A percentile compares a stretch with the other conserved stretches of the same genome.
phyloP scores from a whole-genome alignment of 2,113 vertebrate genomes.

The Ceyx cyanopectus region DNA sequence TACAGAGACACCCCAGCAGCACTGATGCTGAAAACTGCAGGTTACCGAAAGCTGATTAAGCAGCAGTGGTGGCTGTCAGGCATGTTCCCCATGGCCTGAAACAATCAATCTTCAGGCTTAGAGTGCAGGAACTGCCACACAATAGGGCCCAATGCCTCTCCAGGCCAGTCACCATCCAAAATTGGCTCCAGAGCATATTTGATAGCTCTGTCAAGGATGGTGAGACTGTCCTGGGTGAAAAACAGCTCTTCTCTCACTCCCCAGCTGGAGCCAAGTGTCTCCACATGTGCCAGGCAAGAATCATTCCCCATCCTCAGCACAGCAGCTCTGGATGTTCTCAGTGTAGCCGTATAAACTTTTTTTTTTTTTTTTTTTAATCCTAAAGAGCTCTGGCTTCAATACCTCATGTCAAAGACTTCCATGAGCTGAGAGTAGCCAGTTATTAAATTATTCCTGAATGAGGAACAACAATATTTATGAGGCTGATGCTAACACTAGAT shows the following conservation, averaged over 20 bases:
- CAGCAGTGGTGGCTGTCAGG: background rate
- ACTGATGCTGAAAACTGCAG: background rate
- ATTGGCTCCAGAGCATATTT: fast-evolving
- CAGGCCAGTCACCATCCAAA: background rate
- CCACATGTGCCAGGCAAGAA: background rate
- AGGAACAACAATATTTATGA: background rate
- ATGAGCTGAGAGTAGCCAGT: background rate
- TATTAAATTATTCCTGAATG: background rate
- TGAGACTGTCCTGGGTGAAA: background rate
- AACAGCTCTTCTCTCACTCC: background rate
- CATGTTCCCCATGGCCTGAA: fast-evolving
- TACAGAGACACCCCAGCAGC: background rate
- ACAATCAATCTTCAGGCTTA: background rate
- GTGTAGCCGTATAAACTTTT: constrained; percentile 18
- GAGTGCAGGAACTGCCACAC: fast-evolving
- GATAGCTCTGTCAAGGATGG: background rate
- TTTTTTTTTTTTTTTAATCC: constrained; percentile 33
- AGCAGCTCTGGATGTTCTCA: constrained; percentile 35
- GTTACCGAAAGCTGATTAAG: background rate
- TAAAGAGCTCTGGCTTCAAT: constrained; percentile 37
- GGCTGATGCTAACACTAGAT: background rate
- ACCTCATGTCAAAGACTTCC: background rate
- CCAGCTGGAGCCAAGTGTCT: background rate
- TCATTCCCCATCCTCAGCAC: background rate
- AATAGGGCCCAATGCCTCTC: background rate